Evolutionary conservation across 2,888 invertebrate species (phyloP).

Genomic region (Drosophila dives): DNA sequence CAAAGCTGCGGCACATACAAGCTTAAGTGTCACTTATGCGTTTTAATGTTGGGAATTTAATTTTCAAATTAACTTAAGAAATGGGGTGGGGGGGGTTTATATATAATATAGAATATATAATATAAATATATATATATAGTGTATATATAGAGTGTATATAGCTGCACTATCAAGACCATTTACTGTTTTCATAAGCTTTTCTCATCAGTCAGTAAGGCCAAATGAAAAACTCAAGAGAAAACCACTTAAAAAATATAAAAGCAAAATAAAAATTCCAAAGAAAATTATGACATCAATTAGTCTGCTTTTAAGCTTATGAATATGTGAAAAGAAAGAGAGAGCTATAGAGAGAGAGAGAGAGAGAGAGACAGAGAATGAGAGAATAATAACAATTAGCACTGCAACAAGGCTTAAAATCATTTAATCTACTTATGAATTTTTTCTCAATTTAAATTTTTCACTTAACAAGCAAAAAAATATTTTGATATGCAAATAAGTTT

Average conservation of each 20-base stretch:
- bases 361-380: background rate
- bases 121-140: background rate
- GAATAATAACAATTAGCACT: background rate
- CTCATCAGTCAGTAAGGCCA: background rate
- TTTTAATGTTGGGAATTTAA: slow-evolving; percentile 78
- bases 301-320: background rate
- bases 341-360: background rate
- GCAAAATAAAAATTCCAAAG: slow-evolving; percentile 17
- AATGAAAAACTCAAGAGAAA: slow-evolving; percentile 12
- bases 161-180: background rate
- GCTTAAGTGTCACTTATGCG: slow-evolving; percentile 79
- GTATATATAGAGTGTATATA: background rate
- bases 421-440: background rate
- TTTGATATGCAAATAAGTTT: background rate
- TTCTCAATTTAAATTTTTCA: background rate
- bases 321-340: background rate
- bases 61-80: slow-evolving; percentile 77
- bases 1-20: slow-evolving; percentile 37
- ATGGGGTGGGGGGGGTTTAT: slow-evolving; percentile 57
- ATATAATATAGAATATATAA: background rate
- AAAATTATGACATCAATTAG: background rate
- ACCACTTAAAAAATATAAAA: slow-evolving; percentile 9
- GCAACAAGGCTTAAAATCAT: background rate
- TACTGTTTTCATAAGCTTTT: slow-evolving; percentile 44
- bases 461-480: background rate